These are phyloP conservation scores for Ptychodera flava DNA, from an alignment of 35 echinoderm and acorn worm genomes.

Conservation along the genomic window DNA sequence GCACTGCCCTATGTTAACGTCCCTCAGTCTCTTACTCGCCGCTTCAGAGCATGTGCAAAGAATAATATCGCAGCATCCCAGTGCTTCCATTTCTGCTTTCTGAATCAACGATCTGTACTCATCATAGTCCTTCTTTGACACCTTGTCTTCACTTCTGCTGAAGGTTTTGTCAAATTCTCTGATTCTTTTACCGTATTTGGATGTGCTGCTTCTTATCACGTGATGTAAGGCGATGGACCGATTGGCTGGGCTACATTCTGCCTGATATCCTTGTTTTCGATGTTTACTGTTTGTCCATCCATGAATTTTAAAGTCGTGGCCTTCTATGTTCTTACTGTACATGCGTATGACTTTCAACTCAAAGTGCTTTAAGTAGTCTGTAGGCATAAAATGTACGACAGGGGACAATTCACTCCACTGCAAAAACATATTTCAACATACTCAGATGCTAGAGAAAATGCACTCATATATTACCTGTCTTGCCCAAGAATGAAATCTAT, in stretches of 20 bases:
- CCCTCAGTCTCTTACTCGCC: conserved; percentile 22
- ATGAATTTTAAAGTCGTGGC: neutral
- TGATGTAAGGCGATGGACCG: neutral
- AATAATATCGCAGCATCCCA: conserved; percentile 40
- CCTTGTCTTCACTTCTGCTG: neutral
- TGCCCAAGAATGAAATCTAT: too few species aligned
- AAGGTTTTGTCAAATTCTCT: neutral
- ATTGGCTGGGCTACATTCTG: neutral
- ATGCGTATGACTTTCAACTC: neutral
- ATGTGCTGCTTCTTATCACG: neutral
- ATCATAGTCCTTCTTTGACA: neutral
- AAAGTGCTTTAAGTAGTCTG: neutral
- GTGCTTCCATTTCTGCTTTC: conserved; percentile 14
- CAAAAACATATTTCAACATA: too few species aligned
- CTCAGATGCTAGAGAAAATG: too few species aligned
- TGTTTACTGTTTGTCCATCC: neutral
- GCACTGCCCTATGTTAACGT: conserved; percentile 51
- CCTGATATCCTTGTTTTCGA: neutral
- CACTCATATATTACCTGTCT: too few species aligned
- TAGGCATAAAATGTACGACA: neutral
- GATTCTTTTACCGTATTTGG: neutral
- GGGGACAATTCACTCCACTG: too few species aligned
- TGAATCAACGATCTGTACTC: neutral
- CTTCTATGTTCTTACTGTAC: neutral
- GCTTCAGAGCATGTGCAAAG: conserved; percentile 51